phyloP scores from a whole-genome alignment of 2,888 invertebrate species.

The Pristionchus mayeri region DNA sequence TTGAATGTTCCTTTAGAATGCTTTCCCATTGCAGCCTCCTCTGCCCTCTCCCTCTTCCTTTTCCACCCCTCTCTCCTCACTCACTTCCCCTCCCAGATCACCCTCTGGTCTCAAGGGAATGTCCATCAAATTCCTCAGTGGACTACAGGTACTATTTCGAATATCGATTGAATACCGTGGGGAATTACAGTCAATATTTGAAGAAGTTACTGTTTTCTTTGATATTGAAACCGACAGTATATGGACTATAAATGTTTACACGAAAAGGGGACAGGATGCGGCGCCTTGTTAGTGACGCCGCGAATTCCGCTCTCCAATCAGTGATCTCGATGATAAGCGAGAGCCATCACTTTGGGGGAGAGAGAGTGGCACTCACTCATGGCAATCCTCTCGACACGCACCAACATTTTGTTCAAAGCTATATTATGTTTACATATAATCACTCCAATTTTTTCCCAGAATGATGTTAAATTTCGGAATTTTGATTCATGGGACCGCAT shows the following conservation, averaged over 20 bases:
- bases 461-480: no score
- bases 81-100: constrained; percentile 32
- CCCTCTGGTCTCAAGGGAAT: constrained; percentile 37
- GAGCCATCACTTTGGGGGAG: not conserved
- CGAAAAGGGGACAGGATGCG: no score
- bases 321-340: not conserved
- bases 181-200: no score
- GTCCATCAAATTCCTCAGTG: constrained; percentile 48
- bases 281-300: not conserved
- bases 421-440: no score
- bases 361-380: constrained; percentile 34
- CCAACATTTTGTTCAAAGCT: no score
- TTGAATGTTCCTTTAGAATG: not conserved
- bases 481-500: no score
- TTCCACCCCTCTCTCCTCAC: not conserved
- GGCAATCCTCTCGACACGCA: no score
- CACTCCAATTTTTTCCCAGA: no score
- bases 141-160: constrained; percentile 43
- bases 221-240: no score
- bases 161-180: no score
- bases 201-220: no score
- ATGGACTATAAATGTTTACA: no score
- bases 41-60: constrained; percentile 8
- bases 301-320: constrained; percentile 20
- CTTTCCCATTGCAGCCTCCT: not conserved